Evolutionary conservation across 2,113 vertebrate genomes (phyloP).

Genomic region (Pelodiscus sinensis): DNA sequence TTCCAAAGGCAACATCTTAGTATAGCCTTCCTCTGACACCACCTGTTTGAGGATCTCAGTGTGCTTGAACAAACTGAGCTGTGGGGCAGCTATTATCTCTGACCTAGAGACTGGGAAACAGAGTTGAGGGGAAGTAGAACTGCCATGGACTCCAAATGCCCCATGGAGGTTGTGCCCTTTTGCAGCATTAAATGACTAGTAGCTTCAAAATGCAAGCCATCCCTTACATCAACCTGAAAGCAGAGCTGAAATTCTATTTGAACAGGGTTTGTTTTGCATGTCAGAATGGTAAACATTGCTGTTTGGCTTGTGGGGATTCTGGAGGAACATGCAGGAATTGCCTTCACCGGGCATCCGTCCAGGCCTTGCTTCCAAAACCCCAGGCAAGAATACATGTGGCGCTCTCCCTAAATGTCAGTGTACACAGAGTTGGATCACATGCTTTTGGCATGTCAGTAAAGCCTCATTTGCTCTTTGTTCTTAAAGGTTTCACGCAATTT

Average conservation of each 20-base stretch:
- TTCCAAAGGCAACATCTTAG: accelerated
- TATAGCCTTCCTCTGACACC: background rate
- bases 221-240: accelerated
- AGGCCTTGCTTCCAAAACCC: constrained; percentile 24
- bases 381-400: accelerated
- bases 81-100: background rate
- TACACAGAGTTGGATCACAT: background rate
- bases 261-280: background rate
- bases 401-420: background rate
- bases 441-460: background rate
- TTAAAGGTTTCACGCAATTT: background rate
- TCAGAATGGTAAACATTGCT: background rate
- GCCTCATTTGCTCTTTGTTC: background rate
- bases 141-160: background rate
- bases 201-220: background rate
- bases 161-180: accelerated
- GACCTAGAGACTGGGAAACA: background rate
- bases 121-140: background rate
- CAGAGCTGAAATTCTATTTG: background rate
- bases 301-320: accelerated
- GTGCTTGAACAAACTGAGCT: background rate
- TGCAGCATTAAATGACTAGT: accelerated
- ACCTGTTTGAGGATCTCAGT: background rate
- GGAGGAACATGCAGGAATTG: constrained; percentile 6
- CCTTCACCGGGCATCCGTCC: background rate